Conservation (phyloP, 2,113 vertebrate genomes). For the Phrynocephalus versicolor region DNA sequence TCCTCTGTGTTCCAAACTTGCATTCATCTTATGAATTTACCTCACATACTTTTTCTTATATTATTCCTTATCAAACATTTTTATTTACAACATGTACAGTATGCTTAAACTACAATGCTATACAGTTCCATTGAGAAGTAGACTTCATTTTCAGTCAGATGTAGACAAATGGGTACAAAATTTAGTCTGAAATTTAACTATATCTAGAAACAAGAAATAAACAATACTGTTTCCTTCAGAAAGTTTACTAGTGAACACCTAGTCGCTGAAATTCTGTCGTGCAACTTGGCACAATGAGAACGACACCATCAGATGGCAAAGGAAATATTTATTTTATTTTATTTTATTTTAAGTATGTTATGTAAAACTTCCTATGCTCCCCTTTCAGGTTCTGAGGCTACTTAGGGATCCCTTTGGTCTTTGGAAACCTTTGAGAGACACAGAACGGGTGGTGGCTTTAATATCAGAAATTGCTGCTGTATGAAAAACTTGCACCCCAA, state of each 20-base stretch:
- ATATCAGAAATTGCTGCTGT: too few relatives aligned
- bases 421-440: too few relatives aligned
- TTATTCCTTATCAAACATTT: neutral
- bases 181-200: neutral
- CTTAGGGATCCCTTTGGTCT: too few relatives aligned
- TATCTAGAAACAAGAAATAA: neutral
- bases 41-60: neutral
- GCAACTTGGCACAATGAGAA: too few relatives aligned
- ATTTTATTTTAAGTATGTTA: too few relatives aligned
- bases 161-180: neutral
- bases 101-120: neutral
- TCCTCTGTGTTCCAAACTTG: neutral
- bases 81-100: neutral
- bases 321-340: too few relatives aligned
- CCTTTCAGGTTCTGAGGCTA: too few relatives aligned
- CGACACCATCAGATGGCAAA: too few relatives aligned
- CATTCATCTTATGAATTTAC: neutral
- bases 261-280: too few relatives aligned
- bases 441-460: too few relatives aligned
- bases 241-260: neutral
- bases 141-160: neutral
- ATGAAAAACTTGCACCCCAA: too few relatives aligned
- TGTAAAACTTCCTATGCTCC: too few relatives aligned
- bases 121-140: neutral
- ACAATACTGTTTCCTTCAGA: neutral